Base-by-base conservation (phyloP, 1,140 invertebrate species). In the Planococcus citri region DNA sequence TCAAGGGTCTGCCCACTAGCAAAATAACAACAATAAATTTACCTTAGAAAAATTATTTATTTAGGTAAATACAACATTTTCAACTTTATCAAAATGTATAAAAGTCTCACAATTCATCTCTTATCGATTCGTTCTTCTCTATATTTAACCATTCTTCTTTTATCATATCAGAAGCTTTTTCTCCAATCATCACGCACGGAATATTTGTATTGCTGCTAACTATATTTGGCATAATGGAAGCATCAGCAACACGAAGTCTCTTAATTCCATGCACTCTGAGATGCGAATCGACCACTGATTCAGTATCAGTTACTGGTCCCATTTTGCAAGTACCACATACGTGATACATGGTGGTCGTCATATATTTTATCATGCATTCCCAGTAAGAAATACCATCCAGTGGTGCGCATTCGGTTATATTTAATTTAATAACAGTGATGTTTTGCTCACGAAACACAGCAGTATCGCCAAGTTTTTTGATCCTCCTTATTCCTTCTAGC, bases 141-240 rank as follows among this genome's bases (percentile, higher is more conserved):
- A 72, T 71, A 1, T 71, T 70, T 3, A 57, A 33, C 85, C 85
- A 86, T 60, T 80, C 78, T 69, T 80, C 76, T 73, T 86, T 87
- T 27, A 95, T 90, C 75, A 94, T 81, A 76, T 92, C 88, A 0
- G 90, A 85, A 0, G 83, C 88, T 76, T 91, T 91, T 77, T 95
- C 92, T 0, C 84, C 93, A 64, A 95, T 88, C 91, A 95, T 94
- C 57, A 84, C 84, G 1, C 87, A 83, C 0, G 85, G 84, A 0
- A 69, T 51, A 69, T 78, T 81, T 2, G 72, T 72, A 69, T 78
- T 78, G 6, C 77, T 77, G 1, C 75, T 76, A 1, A 76, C 73
- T 17, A 79, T 74, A n/a, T 70, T 73, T 6, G 80, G 80, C 76
- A 81, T 80, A 17, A 81, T 74, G 6, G 78, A 79, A 8, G 76